Base-by-base conservation (phyloP, 2,113 vertebrate genomes). In the Herpailurus yagouaroundi region DNA sequence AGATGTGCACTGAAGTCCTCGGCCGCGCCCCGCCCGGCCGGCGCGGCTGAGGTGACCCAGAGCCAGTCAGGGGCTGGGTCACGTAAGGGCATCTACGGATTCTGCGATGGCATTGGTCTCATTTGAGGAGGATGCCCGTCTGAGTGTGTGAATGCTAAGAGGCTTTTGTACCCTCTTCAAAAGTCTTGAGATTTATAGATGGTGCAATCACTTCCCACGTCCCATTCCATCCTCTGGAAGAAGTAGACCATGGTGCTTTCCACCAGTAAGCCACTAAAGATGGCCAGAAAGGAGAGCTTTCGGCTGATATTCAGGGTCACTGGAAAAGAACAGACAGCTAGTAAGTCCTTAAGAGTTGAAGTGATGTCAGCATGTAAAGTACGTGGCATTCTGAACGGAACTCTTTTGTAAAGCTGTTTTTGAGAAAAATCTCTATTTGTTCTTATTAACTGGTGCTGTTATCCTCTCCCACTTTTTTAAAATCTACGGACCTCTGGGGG, bases 271-370 rank as follows among this genome's bases (percentile, higher is more conserved):
- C 99, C 99, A 1, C 98, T 96, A 63, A 99, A 83, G 93, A 99
- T 98, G 0, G 99, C 99, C 97, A 99, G 29, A 94, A 99, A 94
- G 4, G 99, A 99, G 9, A 99, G 97, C 76, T 98, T 98, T 29
- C 99, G 98, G 69, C 98, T 99, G 98, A 99, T 98, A 97, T 99
- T 99, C 95, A 99, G 98, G 45, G 99, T 99, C 97, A 99, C 99
- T 99, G 98, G 11, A 94, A 97, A 97, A 98, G 52, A 97, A 98
- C 60, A 97, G 80, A 16, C 95, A 9, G 87, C 31, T 4, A 79
- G 31, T 85, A 41, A 57, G 12, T 10, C 27, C 55, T 73, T 14
- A 7, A 21, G 76, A 64, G 80, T 9, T 50, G 18, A 33, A 41
- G 19, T 25, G 16, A 12, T 50, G 55, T 0, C 23, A 23, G 29